Evolutionary conservation across 2,113 vertebrate genomes (phyloP).

Genomic region (Amblyopsis rosae): DNA sequence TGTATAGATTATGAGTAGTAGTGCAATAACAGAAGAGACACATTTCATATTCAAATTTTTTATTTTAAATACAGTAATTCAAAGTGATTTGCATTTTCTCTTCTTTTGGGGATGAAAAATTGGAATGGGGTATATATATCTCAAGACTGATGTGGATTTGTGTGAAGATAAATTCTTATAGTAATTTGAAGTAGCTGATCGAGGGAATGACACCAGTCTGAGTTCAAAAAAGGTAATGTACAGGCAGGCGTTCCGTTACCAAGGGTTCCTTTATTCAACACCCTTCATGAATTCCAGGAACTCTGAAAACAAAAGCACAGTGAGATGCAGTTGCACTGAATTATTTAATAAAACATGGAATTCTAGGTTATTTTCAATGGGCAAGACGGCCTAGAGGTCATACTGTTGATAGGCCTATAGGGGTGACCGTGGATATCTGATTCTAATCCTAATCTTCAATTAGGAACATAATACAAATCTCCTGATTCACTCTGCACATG

Average conservation of each 20-base stretch:
- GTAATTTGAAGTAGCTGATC: not conserved
- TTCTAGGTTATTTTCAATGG: too few species aligned
- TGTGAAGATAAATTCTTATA: not conserved
- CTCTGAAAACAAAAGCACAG: slow-evolving; percentile 53
- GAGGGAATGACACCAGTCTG: slow-evolving; percentile 8
- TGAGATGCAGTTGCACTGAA: not conserved
- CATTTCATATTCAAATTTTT: slow-evolving; percentile 15
- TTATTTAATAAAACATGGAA: too few species aligned
- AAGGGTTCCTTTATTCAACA: slow-evolving; percentile 65
- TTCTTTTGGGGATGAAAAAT: not conserved
- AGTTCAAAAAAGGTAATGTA: not conserved
- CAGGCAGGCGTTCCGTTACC: slow-evolving; percentile 1
- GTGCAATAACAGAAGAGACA: not conserved
- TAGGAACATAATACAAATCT: too few species aligned
- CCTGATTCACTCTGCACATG: too few species aligned
- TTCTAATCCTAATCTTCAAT: too few species aligned
- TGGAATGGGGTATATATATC: not conserved
- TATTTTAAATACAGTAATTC: slow-evolving; percentile 45
- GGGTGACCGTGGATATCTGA: too few species aligned
- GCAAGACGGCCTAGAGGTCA: too few species aligned
- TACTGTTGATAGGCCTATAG: too few species aligned
- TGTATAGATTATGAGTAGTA: not conserved
- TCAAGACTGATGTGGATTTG: not conserved
- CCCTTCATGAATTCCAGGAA: slow-evolving; percentile 81
- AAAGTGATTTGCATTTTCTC: not conserved